Evolutionary conservation across 35 echinoderm and acorn worm genomes (phyloP).

Genomic region (Heliocidaris erythrogramma): DNA sequence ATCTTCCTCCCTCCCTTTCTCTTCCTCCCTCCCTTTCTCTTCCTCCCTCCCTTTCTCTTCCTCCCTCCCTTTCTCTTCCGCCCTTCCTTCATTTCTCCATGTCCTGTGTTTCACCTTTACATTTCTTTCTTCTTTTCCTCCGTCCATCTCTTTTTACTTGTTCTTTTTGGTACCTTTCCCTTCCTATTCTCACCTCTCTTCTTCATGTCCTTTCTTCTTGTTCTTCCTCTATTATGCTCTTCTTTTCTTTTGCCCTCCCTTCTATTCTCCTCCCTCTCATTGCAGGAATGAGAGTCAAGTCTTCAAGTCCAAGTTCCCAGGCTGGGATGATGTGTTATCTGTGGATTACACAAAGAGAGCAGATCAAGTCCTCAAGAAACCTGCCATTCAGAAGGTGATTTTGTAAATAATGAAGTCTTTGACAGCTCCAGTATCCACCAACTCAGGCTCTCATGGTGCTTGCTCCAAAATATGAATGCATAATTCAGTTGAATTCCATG

Average conservation of each 20-base stretch:
- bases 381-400: constrained; percentile 65
- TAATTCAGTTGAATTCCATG: too few relatives aligned
- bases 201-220: not conserved
- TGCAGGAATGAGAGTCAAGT: constrained; percentile 86
- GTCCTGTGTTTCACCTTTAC: not conserved
- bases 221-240: not conserved
- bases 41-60: not conserved
- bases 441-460: too few relatives aligned
- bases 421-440: too few relatives aligned
- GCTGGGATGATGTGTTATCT: constrained; percentile 93
- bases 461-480: too few relatives aligned
- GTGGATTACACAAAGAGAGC: constrained; percentile 85
- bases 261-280: not conserved
- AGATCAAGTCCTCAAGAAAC: constrained; percentile 63
- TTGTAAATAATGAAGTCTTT: not conserved
- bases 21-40: not conserved
- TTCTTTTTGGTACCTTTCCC: not conserved
- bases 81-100: not conserved
- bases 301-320: constrained; percentile 97
- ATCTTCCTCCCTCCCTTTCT: too few relatives aligned
- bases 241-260: too few relatives aligned
- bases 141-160: not conserved
- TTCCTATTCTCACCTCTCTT: not conserved
- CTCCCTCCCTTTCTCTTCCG: not conserved
- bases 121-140: not conserved